Conservation (phyloP, 2,888 invertebrate species). For the Amblyjoppa proteus region DNA sequence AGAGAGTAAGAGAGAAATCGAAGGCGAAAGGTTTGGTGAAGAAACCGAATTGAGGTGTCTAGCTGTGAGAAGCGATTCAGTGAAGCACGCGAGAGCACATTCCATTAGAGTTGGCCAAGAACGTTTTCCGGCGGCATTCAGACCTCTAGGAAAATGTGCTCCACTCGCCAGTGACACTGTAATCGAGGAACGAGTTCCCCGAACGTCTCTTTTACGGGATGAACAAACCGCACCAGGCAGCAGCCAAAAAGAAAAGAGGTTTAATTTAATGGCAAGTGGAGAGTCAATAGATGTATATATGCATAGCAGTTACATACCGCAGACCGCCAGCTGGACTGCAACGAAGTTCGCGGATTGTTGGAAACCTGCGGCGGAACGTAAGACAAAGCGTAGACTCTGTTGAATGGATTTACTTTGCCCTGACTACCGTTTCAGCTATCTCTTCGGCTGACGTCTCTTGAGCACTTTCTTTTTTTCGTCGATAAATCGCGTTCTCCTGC, state of each 20-base stretch:
- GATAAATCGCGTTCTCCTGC: slow-evolving; percentile 34
- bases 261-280: slow-evolving; percentile 69
- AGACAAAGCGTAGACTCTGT: slow-evolving; percentile 37
- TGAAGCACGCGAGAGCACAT: slow-evolving; percentile 50
- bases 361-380: not conserved
- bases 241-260: slow-evolving; percentile 66
- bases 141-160: slow-evolving; percentile 54
- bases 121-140: slow-evolving; percentile 64
- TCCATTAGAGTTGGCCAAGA: slow-evolving; percentile 65
- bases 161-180: slow-evolving; percentile 35
- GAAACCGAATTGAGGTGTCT: slow-evolving; percentile 33
- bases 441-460: slow-evolving; percentile 31
- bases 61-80: slow-evolving; percentile 32
- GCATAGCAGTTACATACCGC: slow-evolving; percentile 10
- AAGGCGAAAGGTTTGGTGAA: slow-evolving; percentile 11
- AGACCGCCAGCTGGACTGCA: slow-evolving; percentile 6
- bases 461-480: not conserved
- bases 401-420: slow-evolving; percentile 29
- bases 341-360: slow-evolving; percentile 24
- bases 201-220: slow-evolving; percentile 69
- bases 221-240: slow-evolving; percentile 55
- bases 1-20: slow-evolving; percentile 14
- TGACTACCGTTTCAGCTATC: slow-evolving; percentile 7
- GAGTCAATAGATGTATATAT: slow-evolving; percentile 29
- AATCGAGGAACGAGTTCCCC: slow-evolving; percentile 67